Percentiles rank a stretch among this genome's conserved stretches.
Evolutionary conservation across 2,888 invertebrate genomes (phyloP).

Genomic region (Lumbricus terrestris): DNA sequence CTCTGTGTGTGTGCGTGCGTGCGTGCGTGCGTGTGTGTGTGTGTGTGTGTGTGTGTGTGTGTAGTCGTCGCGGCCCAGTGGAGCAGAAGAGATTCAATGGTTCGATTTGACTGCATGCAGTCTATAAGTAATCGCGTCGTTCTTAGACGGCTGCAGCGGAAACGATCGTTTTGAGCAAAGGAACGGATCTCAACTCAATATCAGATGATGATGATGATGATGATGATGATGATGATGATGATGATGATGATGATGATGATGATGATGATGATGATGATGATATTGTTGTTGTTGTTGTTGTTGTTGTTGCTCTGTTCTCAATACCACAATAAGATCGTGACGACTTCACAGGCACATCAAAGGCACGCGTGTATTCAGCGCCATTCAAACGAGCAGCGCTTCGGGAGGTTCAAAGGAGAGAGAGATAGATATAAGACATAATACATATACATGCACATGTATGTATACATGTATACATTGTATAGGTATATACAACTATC

Average conservation of each 20-base stretch:
- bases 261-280: not conserved
- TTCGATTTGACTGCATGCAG: no score
- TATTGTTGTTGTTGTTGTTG: no score
- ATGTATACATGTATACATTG: no score
- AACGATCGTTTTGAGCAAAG: not conserved
- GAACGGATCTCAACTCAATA: not conserved
- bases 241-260: not conserved
- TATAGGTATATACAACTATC: no score
- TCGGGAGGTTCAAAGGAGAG: not conserved
- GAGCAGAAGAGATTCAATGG: not conserved
- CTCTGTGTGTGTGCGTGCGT: no score
- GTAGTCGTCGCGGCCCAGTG: not conserved
- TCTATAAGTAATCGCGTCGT: not conserved
- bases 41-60: no score
- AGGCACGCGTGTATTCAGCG: not conserved
- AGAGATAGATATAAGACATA: not conserved
- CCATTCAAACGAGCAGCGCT: not conserved
- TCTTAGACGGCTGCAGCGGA: not conserved
- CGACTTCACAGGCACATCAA: not conserved
- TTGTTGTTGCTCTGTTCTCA: no score
- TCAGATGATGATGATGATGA: not conserved
- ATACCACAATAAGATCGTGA: not conserved
- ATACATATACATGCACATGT: not conserved
- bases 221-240: not conserved
- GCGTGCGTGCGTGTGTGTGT: no score